Conservation (phyloP, 1,140 invertebrate genomes). For the Venturia canescens region DNA sequence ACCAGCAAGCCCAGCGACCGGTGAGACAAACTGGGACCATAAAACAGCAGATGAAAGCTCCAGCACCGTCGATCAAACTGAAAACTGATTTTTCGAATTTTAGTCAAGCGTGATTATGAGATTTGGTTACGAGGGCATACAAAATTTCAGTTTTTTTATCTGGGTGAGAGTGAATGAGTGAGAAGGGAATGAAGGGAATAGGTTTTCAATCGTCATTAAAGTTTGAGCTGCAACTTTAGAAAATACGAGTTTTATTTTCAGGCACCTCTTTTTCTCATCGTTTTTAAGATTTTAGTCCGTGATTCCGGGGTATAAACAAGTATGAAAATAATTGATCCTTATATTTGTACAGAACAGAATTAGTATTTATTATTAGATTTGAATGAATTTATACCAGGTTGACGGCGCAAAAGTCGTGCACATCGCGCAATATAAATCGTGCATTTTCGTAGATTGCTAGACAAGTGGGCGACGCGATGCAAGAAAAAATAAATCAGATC, state of each 20-base stretch:
- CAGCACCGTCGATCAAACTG: constrained; percentile 89
- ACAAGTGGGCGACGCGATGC: neutral
- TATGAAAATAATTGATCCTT: constrained; percentile 3
- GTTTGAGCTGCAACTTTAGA: constrained; percentile 28
- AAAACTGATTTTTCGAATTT: constrained; percentile 98
- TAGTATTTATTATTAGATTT: constrained; percentile 37
- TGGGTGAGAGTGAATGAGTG: neutral
- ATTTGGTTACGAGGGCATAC: neutral
- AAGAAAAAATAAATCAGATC: neutral
- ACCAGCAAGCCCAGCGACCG: constrained; percentile 78
- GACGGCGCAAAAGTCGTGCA: neutral
- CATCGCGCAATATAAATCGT: neutral
- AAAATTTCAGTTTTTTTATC: neutral
- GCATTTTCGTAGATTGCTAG: neutral
- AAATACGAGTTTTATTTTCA: constrained; percentile 21
- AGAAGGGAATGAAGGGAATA: neutral
- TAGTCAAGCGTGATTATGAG: constrained; percentile 73
- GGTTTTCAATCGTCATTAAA: neutral
- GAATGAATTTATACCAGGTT: constrained; percentile 32
- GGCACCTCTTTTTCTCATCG: constrained; percentile 6
- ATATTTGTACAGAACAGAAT: constrained; percentile 32
- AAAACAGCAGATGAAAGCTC: constrained; percentile 79
- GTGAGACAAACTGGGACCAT: constrained; percentile 73
- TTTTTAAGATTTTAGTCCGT: constrained; percentile 12
- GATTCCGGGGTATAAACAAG: constrained; percentile 14